phyloP scores from a whole-genome alignment of 1,140 invertebrate species.

The Steinernema khuongi region DNA sequence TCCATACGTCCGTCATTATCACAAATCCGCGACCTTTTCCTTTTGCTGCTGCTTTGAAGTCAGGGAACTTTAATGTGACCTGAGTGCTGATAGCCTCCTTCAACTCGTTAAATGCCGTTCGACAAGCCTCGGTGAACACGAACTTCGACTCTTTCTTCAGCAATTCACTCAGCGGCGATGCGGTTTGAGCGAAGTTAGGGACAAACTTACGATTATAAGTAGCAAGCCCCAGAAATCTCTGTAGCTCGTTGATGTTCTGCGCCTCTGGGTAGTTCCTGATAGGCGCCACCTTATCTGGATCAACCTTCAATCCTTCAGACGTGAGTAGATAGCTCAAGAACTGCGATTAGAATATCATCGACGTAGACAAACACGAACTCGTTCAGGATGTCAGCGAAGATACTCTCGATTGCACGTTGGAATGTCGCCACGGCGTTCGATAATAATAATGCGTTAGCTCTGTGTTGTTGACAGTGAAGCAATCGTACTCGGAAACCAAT shows the following conservation, averaged over 20 bases:
- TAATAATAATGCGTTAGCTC: too few species aligned
- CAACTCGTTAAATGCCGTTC: neutral
- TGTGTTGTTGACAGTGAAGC: too few species aligned
- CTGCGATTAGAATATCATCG: slow-evolving; percentile 62
- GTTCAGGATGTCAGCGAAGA: too few species aligned
- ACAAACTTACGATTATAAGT: slow-evolving; percentile 53
- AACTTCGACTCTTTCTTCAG: slow-evolving; percentile 29
- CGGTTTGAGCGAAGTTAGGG: slow-evolving; percentile 40
- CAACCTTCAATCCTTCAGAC: slow-evolving; percentile 38
- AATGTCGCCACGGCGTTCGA: too few species aligned
- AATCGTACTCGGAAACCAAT: too few species aligned
- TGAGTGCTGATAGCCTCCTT: neutral
- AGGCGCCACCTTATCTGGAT: slow-evolving; percentile 48
- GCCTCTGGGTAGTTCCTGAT: slow-evolving; percentile 50
- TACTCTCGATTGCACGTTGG: too few species aligned
- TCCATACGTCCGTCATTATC: slow-evolving; percentile 18
- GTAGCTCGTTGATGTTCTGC: slow-evolving; percentile 43
- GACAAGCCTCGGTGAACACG: neutral
- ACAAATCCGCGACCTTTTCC: neutral
- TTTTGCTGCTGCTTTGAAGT: slow-evolving; percentile 7
- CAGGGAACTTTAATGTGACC: slow-evolving; percentile 14
- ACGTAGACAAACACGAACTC: too few species aligned
- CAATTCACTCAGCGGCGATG: slow-evolving; percentile 26
- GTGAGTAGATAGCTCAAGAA: slow-evolving; percentile 50
- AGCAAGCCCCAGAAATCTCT: slow-evolving; percentile 51